Conservation (phyloP, 2,797 vertebrate genomes). For the Hemitrygon akajei region DNA sequence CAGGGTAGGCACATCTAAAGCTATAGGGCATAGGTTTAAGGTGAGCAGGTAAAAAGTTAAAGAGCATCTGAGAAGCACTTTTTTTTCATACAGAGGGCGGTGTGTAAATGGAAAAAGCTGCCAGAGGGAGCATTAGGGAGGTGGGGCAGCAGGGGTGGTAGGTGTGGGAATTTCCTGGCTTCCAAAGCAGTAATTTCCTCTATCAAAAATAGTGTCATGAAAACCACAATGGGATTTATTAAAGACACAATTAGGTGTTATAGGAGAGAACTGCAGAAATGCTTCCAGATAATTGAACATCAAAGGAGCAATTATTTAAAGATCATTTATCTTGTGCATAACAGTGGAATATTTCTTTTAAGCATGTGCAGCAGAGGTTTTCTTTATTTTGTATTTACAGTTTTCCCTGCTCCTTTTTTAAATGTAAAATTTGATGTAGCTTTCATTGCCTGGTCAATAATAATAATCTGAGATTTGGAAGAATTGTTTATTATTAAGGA, state of each 20-base stretch:
- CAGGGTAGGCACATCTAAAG: no score
- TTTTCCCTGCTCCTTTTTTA: background rate
- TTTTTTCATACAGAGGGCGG: no score
- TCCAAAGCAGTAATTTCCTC: no score
- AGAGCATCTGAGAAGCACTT: no score
- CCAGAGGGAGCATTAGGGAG: no score
- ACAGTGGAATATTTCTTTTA: background rate
- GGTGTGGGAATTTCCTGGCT: background rate
- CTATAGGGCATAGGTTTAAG: no score
- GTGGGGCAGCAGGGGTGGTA: no score
- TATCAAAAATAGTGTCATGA: background rate
- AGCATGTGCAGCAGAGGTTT: background rate
- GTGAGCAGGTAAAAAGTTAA: no score
- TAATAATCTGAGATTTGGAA: background rate
- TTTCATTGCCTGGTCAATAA: background rate
- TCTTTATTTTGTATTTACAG: background rate
- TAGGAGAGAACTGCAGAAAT: background rate
- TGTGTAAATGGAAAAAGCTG: no score
- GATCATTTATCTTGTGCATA: background rate
- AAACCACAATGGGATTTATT: background rate
- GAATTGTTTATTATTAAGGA: background rate
- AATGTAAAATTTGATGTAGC: background rate
- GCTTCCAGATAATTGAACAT: background rate
- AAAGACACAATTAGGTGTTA: background rate
- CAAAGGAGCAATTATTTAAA: background rate